Evolutionary conservation across 2,888 invertebrate genomes (phyloP).

Genomic region (Pyrochroa serraticornis): DNA sequence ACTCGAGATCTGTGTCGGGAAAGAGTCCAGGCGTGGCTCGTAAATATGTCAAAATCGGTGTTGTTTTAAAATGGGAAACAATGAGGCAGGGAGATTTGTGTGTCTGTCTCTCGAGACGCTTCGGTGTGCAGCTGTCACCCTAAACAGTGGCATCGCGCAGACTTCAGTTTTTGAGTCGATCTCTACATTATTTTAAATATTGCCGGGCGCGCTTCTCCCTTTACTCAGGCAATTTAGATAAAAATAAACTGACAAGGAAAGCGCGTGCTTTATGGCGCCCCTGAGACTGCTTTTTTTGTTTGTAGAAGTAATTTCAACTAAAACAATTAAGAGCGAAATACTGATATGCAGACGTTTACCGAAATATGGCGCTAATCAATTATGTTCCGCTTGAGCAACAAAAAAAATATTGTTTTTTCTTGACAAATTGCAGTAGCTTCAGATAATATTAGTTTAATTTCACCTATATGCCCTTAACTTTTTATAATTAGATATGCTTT

Average conservation of each 20-base stretch:
- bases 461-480: no score
- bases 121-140: constrained; percentile 55
- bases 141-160: constrained; percentile 41
- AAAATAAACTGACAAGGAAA: constrained; percentile 49
- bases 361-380: no score
- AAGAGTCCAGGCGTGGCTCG: constrained; percentile 51
- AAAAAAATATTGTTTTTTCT: not conserved
- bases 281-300: constrained; percentile 42
- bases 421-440: no score
- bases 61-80: constrained; percentile 58
- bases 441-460: no score
- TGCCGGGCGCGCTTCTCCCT: constrained; percentile 24
- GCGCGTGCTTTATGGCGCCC: constrained; percentile 45
- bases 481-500: no score
- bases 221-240: constrained; percentile 45
- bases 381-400: not conserved
- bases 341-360: constrained; percentile 24
- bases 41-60: constrained; percentile 59
- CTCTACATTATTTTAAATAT: constrained; percentile 47
- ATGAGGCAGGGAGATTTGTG: constrained; percentile 58
- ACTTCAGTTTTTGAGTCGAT: constrained; percentile 49
- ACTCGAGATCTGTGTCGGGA: constrained; percentile 28
- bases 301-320: constrained; percentile 47
- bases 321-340: constrained; percentile 39
- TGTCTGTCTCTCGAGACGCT: constrained; percentile 52